Conservation (phyloP, 2,888 invertebrate genomes). For the Agonopterix alstromeriana region DNA sequence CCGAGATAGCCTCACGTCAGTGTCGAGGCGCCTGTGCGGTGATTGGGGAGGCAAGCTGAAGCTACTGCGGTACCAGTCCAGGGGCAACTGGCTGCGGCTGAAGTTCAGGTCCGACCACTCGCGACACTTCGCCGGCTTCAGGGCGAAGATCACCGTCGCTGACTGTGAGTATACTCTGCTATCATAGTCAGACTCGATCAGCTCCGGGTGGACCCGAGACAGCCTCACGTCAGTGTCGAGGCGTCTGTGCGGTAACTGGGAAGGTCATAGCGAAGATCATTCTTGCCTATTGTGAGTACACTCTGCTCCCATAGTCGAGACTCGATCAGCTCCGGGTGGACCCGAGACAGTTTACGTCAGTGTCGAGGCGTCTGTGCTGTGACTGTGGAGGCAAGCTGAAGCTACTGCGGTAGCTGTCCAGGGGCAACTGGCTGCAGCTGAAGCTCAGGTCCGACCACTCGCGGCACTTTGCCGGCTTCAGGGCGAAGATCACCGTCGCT, state of each 20-base stretch:
- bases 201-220: slow-evolving; percentile 57
- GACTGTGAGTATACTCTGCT: slow-evolving; percentile 78
- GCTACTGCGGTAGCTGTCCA: slow-evolving; percentile 80
- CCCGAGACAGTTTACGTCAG: slow-evolving; percentile 39
- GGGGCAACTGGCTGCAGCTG: slow-evolving; percentile 78
- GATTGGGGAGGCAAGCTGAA: slow-evolving; percentile 89
- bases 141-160: slow-evolving; percentile 83
- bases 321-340: slow-evolving; percentile 57
- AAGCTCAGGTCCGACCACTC: slow-evolving; percentile 87
- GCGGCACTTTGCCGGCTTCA: slow-evolving; percentile 84
- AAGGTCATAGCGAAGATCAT: slow-evolving; percentile 18
- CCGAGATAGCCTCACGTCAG: slow-evolving; percentile 35
- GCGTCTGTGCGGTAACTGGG: slow-evolving; percentile 88
- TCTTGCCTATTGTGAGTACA: slow-evolving; percentile 1
- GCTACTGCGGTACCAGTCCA: slow-evolving; percentile 80
- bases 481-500: slow-evolving; percentile 83
- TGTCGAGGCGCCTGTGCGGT: slow-evolving; percentile 80
- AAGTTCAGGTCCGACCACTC: slow-evolving; percentile 87
- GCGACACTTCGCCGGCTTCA: slow-evolving; percentile 84
- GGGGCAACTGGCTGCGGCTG: slow-evolving; percentile 78
- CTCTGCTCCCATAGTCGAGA: slow-evolving; percentile 53
- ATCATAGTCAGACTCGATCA: slow-evolving; percentile 52
- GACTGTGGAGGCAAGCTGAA: slow-evolving; percentile 89
- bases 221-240: slow-evolving; percentile 41
- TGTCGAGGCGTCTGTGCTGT: slow-evolving; percentile 77